phyloP scores from a whole-genome alignment of 2,797 vertebrate genomes.

The Urosaurus nigricauda region DNA sequence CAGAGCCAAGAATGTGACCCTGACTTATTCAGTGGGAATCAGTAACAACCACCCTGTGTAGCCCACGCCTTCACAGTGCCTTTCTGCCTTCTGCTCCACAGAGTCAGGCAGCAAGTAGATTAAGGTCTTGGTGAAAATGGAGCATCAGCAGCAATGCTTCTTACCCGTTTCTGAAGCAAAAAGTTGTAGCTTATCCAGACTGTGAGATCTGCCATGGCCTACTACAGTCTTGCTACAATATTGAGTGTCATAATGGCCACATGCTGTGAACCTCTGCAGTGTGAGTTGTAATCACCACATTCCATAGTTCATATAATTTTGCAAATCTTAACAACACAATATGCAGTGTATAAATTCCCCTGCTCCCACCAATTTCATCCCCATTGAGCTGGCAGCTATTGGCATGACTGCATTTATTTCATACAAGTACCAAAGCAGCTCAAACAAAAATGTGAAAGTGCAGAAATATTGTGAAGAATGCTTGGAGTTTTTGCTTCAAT shows the following conservation, averaged over 20 bases:
- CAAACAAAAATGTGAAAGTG: constrained; percentile 3
- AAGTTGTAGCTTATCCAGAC: background rate
- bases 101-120: background rate
- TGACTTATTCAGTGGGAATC: too few relatives aligned
- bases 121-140: too few relatives aligned
- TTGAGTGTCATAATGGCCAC: background rate
- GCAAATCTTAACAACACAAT: background rate
- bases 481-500: constrained; percentile 49
- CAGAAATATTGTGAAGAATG: constrained; percentile 34
- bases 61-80: background rate
- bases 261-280: background rate
- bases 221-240: background rate
- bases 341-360: background rate
- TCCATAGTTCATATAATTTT: background rate
- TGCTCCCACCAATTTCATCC: constrained; percentile 20
- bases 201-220: accelerated
- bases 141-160: too few relatives aligned
- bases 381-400: background rate
- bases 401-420: background rate
- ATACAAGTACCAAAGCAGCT: background rate
- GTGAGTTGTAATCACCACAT: background rate
- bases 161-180: accelerated
- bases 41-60: too few relatives aligned
- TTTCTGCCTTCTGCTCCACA: background rate
- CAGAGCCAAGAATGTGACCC: too few relatives aligned